Conservation (phyloP, 2,797 vertebrate species). For the Xyrichtys novacula region DNA sequence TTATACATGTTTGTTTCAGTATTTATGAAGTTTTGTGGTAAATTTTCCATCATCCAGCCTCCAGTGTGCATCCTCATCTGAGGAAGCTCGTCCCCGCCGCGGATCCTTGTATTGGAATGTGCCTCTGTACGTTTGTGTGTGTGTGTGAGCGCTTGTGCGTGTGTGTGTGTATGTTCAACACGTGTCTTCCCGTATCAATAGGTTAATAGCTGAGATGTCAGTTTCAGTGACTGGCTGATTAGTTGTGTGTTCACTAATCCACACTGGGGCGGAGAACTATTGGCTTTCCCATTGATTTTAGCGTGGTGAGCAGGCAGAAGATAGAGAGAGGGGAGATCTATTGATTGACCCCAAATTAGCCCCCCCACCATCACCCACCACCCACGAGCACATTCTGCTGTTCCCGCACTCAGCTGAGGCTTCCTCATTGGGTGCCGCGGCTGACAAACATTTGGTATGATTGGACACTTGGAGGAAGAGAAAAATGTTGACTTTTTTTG, state of each 20-base stretch:
- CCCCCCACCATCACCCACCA: slow-evolving; percentile 62
- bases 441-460: slow-evolving; percentile 68
- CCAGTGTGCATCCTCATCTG: not conserved
- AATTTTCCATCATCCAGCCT: not conserved
- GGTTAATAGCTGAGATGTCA: slow-evolving; percentile 93
- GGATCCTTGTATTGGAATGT: slow-evolving; percentile 70
- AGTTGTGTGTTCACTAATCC: slow-evolving; percentile 95
- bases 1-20: not conserved
- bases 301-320: slow-evolving; percentile 83
- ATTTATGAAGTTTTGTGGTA: not conserved
- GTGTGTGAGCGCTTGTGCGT: no score
- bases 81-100: slow-evolving; percentile 31
- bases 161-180: slow-evolving; percentile 66
- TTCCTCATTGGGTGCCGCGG: slow-evolving; percentile 59
- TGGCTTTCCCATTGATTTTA: slow-evolving; percentile 89
- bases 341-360: slow-evolving; percentile 91
- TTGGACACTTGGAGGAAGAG: slow-evolving; percentile 47
- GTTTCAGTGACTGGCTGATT: slow-evolving; percentile 93
- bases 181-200: slow-evolving; percentile 87
- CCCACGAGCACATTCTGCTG: slow-evolving; percentile 48
- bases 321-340: slow-evolving; percentile 86
- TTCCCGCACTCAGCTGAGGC: slow-evolving; percentile 61
- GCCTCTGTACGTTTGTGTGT: slow-evolving; percentile 22
- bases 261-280: slow-evolving; percentile 84
- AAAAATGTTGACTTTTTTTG: slow-evolving; percentile 42